Conservation (phyloP, 2,113 vertebrate species). For the Bujurquina vittata region DNA sequence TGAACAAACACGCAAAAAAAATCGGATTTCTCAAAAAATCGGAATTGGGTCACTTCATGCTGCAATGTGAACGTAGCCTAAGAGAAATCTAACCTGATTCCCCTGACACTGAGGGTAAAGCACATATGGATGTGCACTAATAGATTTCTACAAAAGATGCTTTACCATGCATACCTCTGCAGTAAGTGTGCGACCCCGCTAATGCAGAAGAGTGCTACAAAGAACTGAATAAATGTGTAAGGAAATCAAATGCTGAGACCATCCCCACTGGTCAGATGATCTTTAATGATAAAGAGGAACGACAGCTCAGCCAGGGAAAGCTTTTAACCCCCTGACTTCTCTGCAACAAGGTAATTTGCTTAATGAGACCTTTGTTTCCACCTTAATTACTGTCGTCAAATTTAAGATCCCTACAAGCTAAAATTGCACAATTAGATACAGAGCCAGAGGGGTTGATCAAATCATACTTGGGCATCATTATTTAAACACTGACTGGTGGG, state of each 20-base stretch:
- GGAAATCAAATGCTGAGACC: conserved; percentile 43
- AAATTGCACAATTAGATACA: conserved; percentile 53
- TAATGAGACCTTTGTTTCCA: conserved; percentile 67
- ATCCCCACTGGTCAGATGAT: conserved; percentile 48
- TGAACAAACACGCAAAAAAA: too few relatives aligned
- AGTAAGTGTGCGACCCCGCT: conserved; percentile 2
- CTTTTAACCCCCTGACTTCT: conserved; percentile 61
- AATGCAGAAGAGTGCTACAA: conserved; percentile 20
- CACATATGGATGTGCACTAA: conserved; percentile 21
- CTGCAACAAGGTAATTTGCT: conserved; percentile 60
- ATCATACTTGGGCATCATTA: conserved; percentile 41
- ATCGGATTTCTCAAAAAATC: too few relatives aligned
- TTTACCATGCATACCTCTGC: background rate
- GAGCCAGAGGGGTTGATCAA: conserved; percentile 49
- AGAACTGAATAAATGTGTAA: conserved; percentile 50
- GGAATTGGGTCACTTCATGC: too few relatives aligned
- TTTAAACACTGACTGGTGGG: conserved; percentile 31
- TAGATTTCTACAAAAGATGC: conserved; percentile 28
- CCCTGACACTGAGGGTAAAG: background rate
- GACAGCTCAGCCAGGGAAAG: conserved; percentile 41
- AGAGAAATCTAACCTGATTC: conserved; percentile 28
- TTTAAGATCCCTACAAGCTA: conserved; percentile 40
- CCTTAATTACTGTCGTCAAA: conserved; percentile 57
- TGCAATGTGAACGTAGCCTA: too few relatives aligned
- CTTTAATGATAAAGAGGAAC: conserved; percentile 47